These are phyloP conservation scores for Halcyon malimbica DNA, from an alignment of 2,113 vertebrate genomes.

Conservation along the genomic window DNA sequence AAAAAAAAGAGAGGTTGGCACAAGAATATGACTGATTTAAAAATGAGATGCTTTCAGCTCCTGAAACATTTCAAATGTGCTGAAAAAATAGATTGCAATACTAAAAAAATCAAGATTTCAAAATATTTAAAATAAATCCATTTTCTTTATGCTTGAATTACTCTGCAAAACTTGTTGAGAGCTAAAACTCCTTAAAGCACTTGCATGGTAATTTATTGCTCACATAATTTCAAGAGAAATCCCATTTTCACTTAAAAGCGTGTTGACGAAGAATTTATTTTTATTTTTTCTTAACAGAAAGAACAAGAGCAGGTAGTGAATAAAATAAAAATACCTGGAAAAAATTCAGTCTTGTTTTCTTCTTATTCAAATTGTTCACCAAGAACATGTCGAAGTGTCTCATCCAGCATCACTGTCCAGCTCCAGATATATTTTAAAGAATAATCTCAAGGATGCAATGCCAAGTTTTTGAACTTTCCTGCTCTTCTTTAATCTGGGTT, in stretches of 20 bases:
- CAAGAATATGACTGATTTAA: slow-evolving; percentile 23
- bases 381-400: not conserved
- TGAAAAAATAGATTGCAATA: slow-evolving; percentile 36
- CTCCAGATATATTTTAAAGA: not conserved
- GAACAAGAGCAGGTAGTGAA: not conserved
- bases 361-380: not conserved
- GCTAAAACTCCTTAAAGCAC: not conserved
- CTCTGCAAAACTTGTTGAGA: not conserved
- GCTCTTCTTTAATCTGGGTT: not conserved
- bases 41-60: slow-evolving; percentile 11
- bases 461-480: not conserved
- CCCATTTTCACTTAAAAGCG: not conserved
- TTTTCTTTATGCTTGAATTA: not conserved
- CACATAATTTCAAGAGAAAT: not conserved
- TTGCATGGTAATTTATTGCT: not conserved
- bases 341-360: not conserved
- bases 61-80: slow-evolving; percentile 6
- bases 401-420: not conserved
- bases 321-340: not conserved
- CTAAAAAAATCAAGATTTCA: not conserved
- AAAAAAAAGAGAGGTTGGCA: not conserved
- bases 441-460: not conserved
- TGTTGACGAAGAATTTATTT: not conserved
- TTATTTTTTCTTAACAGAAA: not conserved
- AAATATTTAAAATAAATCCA: not conserved